Percentiles rank a stretch among this genome's conserved stretches.
These are phyloP conservation scores for Nomia melanderi DNA, from an alignment of 1,140 invertebrate genomes.

Conservation along the genomic window DNA sequence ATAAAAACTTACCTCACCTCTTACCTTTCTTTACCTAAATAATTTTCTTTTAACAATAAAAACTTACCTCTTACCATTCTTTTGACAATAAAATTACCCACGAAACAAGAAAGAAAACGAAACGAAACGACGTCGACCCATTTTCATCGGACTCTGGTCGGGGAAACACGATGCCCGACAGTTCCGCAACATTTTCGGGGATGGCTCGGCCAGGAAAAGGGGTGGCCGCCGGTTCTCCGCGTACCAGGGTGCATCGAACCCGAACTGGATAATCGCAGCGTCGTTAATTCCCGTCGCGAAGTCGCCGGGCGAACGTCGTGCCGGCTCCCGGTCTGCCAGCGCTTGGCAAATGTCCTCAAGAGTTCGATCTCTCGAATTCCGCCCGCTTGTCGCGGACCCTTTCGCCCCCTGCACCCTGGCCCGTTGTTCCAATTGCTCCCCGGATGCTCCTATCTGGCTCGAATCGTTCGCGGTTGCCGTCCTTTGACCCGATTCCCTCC, in stretches of 20 bases:
- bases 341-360: slow-evolving; percentile 42
- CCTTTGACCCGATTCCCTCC: slow-evolving; percentile 12
- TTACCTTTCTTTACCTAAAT: no score
- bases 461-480: slow-evolving; percentile 26
- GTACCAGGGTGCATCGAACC: slow-evolving; percentile 16
- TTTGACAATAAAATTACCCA: no score
- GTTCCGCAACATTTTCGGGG: background rate
- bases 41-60: no score
- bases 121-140: background rate
- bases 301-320: slow-evolving; percentile 11
- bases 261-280: background rate
- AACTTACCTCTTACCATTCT: no score
- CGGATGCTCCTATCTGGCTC: slow-evolving; percentile 9
- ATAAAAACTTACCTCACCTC: no score
- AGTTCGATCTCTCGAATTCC: slow-evolving; percentile 18
- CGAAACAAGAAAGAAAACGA: no score
- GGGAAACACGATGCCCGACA: background rate
- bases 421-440: slow-evolving; percentile 44
- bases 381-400: no score
- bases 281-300: slow-evolving; percentile 46
- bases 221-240: background rate
- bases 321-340: background rate
- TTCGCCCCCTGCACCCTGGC: background rate
- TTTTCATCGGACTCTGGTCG: background rate
- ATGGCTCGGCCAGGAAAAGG: background rate